Evolutionary conservation across 2,797 vertebrate genomes (phyloP), one percentile per base, ranked within the genome.

Genomic region (Tinamus major): DNA sequence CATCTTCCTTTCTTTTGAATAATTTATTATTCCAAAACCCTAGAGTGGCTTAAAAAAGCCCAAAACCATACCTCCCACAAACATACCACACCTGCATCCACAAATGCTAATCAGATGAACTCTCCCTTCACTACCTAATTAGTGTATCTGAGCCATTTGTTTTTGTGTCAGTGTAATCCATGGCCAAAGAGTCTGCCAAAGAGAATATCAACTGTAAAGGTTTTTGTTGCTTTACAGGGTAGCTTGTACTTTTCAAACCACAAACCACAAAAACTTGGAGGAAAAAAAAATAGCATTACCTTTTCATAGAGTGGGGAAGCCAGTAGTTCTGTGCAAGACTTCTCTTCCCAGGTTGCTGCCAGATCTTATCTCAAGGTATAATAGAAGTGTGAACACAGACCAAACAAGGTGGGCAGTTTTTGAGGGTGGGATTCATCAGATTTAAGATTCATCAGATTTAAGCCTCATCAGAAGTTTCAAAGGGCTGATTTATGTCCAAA

Each of bases 401-500:
- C 29, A 42, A 72, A 53, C 29, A 51, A 35, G 12, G 24, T 39
- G 17, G 29, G n/a, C 80, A 63, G 15, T 1, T 9, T 55, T 87
- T 51, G 62, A 75, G 62, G 37, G 44, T 41, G 29, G 64, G 37
- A 87, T 71, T 72, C 10, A 44, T 77, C 62, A 83, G 33, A 87
- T 78, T 76, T 72, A 71, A 83, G 37, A 87, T 71, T 72, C 10
- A 44, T 77, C 62, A 83, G 33, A 87, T 78, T 76, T 72, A 71
- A 83, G 78, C 21, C 46, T 83, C 86, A 79, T 46, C n/a, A 89
- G n/a, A 89, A 85, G 21, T 87, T 94, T 95, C 87, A 91, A 91
- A 96, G 58, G 31, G 12, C 42, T 93, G 55, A 35, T 78, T 87
- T 70, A 74, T 24, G 33, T 76, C 69, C 75, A 93, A 64, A 62